A percentile compares a stretch with the other conserved stretches of the same genome.
phyloP scores from a whole-genome alignment of 2,888 invertebrate genomes.

The Actias luna region DNA sequence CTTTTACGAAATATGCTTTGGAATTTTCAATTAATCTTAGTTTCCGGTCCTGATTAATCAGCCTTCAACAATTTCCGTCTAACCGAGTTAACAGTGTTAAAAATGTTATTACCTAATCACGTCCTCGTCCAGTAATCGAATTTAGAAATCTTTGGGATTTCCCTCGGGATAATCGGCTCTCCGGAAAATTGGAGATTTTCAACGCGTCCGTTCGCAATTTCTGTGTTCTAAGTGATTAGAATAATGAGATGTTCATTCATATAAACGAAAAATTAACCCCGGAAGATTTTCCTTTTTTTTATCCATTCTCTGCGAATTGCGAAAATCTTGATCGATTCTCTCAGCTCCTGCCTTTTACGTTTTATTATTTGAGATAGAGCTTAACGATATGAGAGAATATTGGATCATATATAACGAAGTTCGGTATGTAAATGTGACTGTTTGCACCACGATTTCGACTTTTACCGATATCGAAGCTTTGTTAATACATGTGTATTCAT shows the following conservation, averaged over 20 bases:
- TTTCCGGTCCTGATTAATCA: background rate
- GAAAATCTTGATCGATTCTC: background rate
- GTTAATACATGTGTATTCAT: too few species aligned
- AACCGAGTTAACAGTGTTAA: conserved; percentile 15
- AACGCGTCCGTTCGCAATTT: background rate
- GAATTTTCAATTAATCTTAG: background rate
- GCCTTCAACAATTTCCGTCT: conserved; percentile 4
- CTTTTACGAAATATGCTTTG: background rate
- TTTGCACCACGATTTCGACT: too few species aligned
- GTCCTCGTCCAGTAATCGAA: conserved; percentile 16
- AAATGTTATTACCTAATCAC: conserved; percentile 14
- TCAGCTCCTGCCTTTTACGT: background rate
- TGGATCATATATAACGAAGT: background rate
- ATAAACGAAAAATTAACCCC: conserved; percentile 4
- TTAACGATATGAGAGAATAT: background rate
- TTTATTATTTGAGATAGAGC: background rate
- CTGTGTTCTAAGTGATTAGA: conserved; percentile 15
- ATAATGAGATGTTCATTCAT: conserved; percentile 13
- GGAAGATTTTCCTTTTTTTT: conserved; percentile 7
- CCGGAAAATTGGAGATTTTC: conserved; percentile 18
- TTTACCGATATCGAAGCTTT: too few species aligned
- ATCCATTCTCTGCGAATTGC: background rate
- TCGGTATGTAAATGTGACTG: too few species aligned
- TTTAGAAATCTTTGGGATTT: conserved; percentile 16
- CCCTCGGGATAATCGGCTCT: conserved; percentile 17